These are phyloP conservation scores for Perodicticus potto DNA, from an alignment of 2,797 vertebrate species.

Conservation along the genomic window DNA sequence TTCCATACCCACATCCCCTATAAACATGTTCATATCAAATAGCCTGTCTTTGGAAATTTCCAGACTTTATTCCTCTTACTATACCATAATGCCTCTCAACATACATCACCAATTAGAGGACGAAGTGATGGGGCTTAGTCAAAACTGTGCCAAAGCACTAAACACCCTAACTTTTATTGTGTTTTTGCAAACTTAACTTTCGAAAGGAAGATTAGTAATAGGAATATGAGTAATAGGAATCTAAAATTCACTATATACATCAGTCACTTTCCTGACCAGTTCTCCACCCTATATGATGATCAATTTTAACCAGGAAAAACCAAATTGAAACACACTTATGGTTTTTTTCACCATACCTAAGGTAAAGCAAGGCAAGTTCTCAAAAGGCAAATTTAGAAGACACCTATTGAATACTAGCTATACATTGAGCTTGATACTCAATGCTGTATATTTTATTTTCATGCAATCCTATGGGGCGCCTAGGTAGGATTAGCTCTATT, in stretches of 20 bases:
- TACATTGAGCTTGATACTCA: not conserved
- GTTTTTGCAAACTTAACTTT: not conserved
- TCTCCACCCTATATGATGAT: not conserved
- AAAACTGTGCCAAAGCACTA: not conserved
- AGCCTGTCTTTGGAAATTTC: not conserved
- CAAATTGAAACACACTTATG: not conserved
- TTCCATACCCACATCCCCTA: not conserved
- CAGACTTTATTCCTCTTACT: not conserved
- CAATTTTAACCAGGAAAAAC: not conserved
- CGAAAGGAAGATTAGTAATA: not conserved
- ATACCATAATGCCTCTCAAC: not conserved
- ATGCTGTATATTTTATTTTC: slow-evolving; percentile 33
- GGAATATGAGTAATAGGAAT: not conserved
- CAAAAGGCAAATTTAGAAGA: not conserved
- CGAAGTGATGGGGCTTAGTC: not conserved
- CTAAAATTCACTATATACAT: not conserved
- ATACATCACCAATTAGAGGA: not conserved
- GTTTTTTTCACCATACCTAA: not conserved
- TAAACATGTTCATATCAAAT: not conserved
- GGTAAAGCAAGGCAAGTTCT: not conserved
- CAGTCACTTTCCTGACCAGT: not conserved
- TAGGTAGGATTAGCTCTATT: not conserved
- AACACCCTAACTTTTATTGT: not conserved
- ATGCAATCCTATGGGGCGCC: not conserved
- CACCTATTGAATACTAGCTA: not conserved